Percentiles rank a stretch among this genome's conserved stretches.
Evolutionary conservation across 2,797 vertebrate genomes (phyloP).

Genomic region (Tachyglossus aculeatus): DNA sequence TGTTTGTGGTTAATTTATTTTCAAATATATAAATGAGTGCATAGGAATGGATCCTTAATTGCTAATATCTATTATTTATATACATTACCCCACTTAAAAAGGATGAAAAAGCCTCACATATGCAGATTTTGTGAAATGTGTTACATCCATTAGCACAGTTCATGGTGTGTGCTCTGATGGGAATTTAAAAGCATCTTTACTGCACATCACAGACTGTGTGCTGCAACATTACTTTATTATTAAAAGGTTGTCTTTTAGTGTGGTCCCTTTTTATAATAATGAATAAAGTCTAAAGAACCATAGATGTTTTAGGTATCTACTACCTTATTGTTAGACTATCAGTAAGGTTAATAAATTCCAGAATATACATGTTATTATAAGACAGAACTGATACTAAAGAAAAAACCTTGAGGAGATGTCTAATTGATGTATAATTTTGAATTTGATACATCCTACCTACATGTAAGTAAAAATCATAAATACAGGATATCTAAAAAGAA

Average conservation of each 20-base stretch:
- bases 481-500: constrained; percentile 67
- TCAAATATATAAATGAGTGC: constrained; percentile 73
- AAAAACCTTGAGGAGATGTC: constrained; percentile 35
- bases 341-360: constrained; percentile 46
- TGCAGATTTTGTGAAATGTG: constrained; percentile 76
- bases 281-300: constrained; percentile 46
- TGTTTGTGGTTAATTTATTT: constrained; percentile 77
- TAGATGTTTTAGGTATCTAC: constrained; percentile 20
- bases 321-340: constrained; percentile 53
- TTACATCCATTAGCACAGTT: constrained; percentile 78
- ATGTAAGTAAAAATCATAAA: constrained; percentile 72
- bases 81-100: constrained; percentile 71
- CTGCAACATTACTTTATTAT: constrained; percentile 71
- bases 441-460: constrained; percentile 62
- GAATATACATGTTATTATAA: constrained; percentile 47
- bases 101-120: constrained; percentile 70
- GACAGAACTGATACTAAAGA: constrained; percentile 51
- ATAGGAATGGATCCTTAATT: constrained; percentile 77
- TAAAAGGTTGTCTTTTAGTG: constrained; percentile 65
- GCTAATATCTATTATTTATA: constrained; percentile 81
- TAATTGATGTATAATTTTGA: constrained; percentile 68
- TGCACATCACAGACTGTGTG: constrained; percentile 63
- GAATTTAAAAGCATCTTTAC: constrained; percentile 78
- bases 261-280: constrained; percentile 51
- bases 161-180: constrained; percentile 79